These are phyloP conservation scores for Eulemur coronatus DNA, from an alignment of 2,797 vertebrate species.

Conservation along the genomic window DNA sequence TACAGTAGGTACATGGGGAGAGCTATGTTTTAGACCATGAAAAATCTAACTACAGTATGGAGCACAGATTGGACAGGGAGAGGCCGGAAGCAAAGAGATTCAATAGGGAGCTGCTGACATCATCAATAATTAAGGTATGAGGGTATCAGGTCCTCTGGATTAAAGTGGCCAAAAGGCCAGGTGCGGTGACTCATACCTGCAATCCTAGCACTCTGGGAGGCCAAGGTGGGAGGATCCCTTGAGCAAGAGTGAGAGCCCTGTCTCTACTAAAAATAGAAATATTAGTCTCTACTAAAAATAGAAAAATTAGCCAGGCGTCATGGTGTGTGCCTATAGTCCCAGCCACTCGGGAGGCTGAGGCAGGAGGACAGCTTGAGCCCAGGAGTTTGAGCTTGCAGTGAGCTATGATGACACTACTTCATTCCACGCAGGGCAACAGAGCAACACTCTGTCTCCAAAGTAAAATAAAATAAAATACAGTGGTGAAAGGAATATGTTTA, in stretches of 20 bases:
- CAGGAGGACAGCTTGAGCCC: neutral
- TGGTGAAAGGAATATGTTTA: neutral
- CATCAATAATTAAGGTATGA: neutral
- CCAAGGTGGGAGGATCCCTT: too few relatives aligned
- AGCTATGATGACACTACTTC: neutral
- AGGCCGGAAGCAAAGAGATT: neutral
- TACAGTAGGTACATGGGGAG: neutral
- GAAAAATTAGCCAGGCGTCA: neutral
- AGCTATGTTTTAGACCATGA: neutral
- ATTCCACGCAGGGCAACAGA: neutral
- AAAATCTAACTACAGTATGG: neutral
- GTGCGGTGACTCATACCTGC: too few relatives aligned
- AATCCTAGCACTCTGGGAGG: too few relatives aligned
- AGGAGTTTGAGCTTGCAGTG: neutral
- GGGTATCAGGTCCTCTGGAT: neutral
- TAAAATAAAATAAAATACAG: neutral
- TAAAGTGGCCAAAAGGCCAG: neutral
- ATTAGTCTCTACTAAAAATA: too few relatives aligned
- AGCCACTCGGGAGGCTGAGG: neutral
- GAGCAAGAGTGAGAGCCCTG: neutral
- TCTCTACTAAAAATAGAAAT: neutral
- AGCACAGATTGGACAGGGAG: neutral
- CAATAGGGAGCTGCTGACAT: neutral
- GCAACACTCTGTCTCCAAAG: neutral
- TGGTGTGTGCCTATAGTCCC: neutral